Base-by-base conservation (phyloP, 2,888 invertebrate genomes). In the Cerastis leucographa region DNA sequence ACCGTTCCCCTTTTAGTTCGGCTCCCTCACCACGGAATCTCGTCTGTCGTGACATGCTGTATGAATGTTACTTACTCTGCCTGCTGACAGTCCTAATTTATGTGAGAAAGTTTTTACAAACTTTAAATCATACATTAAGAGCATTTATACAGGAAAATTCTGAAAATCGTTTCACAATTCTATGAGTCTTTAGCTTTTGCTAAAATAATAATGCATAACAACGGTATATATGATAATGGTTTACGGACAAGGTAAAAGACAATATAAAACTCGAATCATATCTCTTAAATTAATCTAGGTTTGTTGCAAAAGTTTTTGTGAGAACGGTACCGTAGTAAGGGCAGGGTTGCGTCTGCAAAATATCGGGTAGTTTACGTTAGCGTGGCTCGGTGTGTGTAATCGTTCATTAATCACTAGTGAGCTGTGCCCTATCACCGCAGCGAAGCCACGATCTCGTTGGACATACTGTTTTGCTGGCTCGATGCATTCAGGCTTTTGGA, bases 401-500 rank as follows among this genome's bases (percentile, higher is more conserved):
- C 93, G 93, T 89, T 94, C 93, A 95, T 95, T 94, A 94, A 94
- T 95, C 93, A 94, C 93, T 89, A 79, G 87, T 83, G 89, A 89
- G 89, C 91, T 92, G 93, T 94, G 93, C 92, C 93, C 94, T 97
- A 97, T 97, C 97, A 97, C 96, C 97, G 97, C 90, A 96, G 94
- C 89, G 96, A 95, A 77, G 96, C 94, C 89, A 94, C 94, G 91
- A 97, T 96, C 94, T 97, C 97, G 93, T 97, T 97, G 89, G 95
- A 94, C 94, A 97, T 93, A 91, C 93, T 95, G 94, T 97, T 97
- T 92, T 96, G 96, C 91, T 96, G 96, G 92, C 94, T 96, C 91
- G 96, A 96, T 86, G 94, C 93, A 91, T 96, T 97, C 92, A 95
- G 90, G 91, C 94, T 96, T 94, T 97, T 97, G 87, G 96, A 96